Evolutionary conservation across 2,888 invertebrate species (phyloP), one percentile per base, ranked within the genome.

Genomic region (Dicranocentrus wangi): DNA sequence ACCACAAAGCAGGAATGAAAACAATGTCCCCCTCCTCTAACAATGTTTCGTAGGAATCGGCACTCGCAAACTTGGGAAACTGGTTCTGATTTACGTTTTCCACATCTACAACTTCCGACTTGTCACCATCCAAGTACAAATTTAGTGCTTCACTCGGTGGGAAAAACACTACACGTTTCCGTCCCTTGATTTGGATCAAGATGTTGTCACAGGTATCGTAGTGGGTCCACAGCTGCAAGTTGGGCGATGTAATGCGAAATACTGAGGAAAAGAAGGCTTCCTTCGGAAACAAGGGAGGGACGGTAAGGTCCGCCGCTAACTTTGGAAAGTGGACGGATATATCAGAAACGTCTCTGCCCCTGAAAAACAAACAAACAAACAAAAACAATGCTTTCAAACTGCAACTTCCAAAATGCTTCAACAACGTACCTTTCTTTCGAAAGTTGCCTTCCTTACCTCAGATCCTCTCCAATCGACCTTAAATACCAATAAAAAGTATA

Each of bases 201-300:
- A 91, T 87, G 85, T 91, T 91, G 86, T 91, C 91, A 90, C 91
- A 90, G 0, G 91, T 90, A 88, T 91, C 91, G 87, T 91, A 91
- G 87, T 91, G 91, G 2, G 91, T 91, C 91, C 91, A 91, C 21
- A 91, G 86, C 83, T 90, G 90, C 17, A 90, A 85, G 15, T 88
- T 88, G 43, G 89, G 86, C 1, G 91, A 91, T 21, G 90, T 89
- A 65, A 91, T 89, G 42, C 91, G 88, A 82, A 91, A 90, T 3
- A 91, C 90, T 83, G 90, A 90, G 0, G 91, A 91, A 87, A 91
- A 91, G 82, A 90, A 89, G 13, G 88, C 85, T 13, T 88, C 87
- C 7, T 83, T 69, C 0, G 88, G 87, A 86, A 90, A 90, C 13
- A 47, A 47, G 71, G 87, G 81, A 5, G 91, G 91, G 77, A 90